phyloP scores from a whole-genome alignment of 2,888 invertebrate genomes.

The Stenurella melanura region DNA sequence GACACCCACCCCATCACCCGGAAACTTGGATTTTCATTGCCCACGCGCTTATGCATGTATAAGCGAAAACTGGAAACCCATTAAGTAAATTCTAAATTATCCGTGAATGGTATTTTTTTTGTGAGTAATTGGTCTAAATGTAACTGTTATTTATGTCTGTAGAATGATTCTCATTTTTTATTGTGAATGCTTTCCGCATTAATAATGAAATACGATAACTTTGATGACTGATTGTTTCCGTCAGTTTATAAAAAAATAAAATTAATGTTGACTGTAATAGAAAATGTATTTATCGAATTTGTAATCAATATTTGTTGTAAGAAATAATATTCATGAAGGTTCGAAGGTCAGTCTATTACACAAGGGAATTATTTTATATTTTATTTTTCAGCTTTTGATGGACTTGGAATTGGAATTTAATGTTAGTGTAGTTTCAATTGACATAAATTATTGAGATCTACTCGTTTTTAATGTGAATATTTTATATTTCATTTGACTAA shows the following conservation, averaged over 20 bases:
- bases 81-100: slow-evolving; percentile 14
- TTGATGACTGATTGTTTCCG: neutral
- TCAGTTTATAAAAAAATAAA: neutral
- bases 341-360: too few relatives aligned
- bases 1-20: neutral
- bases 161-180: slow-evolving; percentile 26
- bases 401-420: too few relatives aligned
- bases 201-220: neutral
- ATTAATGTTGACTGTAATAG: neutral
- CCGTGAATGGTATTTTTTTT: slow-evolving; percentile 3
- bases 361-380: too few relatives aligned
- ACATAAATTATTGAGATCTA: too few relatives aligned
- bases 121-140: slow-evolving; percentile 18
- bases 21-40: slow-evolving; percentile 2
- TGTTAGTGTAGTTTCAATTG: too few relatives aligned
- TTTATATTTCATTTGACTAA: too few relatives aligned
- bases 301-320: too few relatives aligned
- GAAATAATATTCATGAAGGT: too few relatives aligned
- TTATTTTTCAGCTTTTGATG: too few relatives aligned
- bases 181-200: neutral
- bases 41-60: slow-evolving; percentile 22
- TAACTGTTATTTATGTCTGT: slow-evolving; percentile 27
- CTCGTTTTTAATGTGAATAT: too few relatives aligned
- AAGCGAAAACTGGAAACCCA: slow-evolving; percentile 25
- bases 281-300: too few relatives aligned